Percentiles rank a stretch among this genome's conserved stretches.
phyloP scores from a whole-genome alignment of 2,888 invertebrate species.

The Luffia ferchaultella region DNA sequence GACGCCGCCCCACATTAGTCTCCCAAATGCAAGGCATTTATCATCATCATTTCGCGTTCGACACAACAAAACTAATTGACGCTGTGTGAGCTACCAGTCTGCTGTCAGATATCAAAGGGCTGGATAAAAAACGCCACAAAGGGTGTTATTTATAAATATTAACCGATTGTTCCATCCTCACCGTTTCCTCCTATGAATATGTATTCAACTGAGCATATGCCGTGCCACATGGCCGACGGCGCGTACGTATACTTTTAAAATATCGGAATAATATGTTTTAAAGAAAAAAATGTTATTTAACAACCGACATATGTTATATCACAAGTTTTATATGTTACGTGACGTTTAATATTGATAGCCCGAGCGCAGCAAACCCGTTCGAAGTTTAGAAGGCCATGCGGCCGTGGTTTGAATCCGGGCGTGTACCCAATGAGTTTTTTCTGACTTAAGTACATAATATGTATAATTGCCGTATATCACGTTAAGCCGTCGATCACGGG shows the following conservation, averaged over 20 bases:
- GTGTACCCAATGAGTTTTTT: too few species aligned
- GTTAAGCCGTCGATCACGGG: too few species aligned
- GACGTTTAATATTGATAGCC: too few species aligned
- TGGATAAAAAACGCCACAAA: conserved; percentile 9
- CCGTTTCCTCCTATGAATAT: conserved; percentile 6
- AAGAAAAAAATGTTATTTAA: too few species aligned
- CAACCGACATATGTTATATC: too few species aligned
- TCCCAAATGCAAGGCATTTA: conserved; percentile 1
- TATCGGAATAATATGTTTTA: too few species aligned
- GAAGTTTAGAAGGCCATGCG: too few species aligned
- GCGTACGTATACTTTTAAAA: conserved; percentile 1
- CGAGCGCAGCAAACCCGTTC: too few species aligned
- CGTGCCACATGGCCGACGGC: conserved; percentile 4
- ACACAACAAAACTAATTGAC: conserved; percentile 6
- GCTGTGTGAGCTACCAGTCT: conserved; percentile 5
- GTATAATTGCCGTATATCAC: too few species aligned
- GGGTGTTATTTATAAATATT: conserved; percentile 9
- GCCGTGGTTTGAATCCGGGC: too few species aligned
- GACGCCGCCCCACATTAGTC: neutral
- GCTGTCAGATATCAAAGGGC: conserved; percentile 11
- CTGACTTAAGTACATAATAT: too few species aligned
- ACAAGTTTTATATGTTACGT: too few species aligned
- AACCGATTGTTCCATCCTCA: conserved; percentile 5
- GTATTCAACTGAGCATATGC: conserved; percentile 2
- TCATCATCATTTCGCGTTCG: conserved; percentile 3